Percentiles rank a stretch among this genome's conserved stretches.
Conservation (phyloP, 1,140 invertebrate genomes). For the Teleopsis dalmanni region DNA sequence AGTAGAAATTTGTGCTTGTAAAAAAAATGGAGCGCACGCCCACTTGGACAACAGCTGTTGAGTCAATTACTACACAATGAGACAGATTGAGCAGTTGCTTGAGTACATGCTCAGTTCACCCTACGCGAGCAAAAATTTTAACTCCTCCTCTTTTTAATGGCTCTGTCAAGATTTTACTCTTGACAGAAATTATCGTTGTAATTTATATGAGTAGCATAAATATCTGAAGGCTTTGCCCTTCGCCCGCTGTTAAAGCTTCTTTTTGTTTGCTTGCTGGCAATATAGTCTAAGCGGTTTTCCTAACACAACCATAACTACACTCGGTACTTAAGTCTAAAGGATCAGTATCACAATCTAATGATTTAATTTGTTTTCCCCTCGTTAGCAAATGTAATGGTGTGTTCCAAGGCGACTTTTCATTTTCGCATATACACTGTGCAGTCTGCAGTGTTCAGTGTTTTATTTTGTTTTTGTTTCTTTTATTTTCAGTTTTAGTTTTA, state of each 20-base stretch:
- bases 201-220: too few relatives aligned
- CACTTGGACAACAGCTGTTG: too few relatives aligned
- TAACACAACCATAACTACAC: slow-evolving; percentile 11
- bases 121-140: not conserved
- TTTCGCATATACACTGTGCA: slow-evolving; percentile 1
- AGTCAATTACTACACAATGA: too few relatives aligned
- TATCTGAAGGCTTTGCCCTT: too few relatives aligned
- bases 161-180: not conserved
- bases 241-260: not conserved
- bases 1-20: too few relatives aligned
- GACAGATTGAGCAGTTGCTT: not conserved
- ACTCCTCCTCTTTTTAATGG: not conserved
- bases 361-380: slow-evolving; percentile 44
- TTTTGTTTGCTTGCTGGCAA: not conserved
- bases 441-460: too few relatives aligned
- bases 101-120: not conserved
- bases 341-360: slow-evolving; percentile 37
- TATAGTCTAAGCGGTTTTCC: not conserved
- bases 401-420: slow-evolving; percentile 27
- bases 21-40: too few relatives aligned
- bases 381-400: slow-evolving; percentile 43
- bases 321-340: slow-evolving; percentile 15
- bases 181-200: not conserved
- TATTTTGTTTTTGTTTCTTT: too few relatives aligned
- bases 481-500: too few relatives aligned